phyloP scores from a whole-genome alignment of 2,888 invertebrate genomes.

The Resseliella maxima region DNA sequence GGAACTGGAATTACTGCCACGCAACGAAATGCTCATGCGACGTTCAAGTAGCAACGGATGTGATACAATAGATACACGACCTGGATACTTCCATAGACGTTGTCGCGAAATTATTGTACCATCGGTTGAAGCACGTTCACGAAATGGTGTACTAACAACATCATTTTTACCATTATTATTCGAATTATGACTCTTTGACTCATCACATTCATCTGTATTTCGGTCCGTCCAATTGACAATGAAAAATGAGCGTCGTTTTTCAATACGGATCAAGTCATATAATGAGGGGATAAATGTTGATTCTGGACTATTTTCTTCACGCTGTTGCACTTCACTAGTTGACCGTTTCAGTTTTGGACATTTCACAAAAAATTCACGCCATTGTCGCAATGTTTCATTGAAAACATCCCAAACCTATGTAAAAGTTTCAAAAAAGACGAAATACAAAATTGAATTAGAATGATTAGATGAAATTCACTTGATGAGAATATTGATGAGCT shows the following conservation, averaged over 20 bases:
- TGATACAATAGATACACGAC: slow-evolving; percentile 67
- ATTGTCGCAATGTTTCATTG: slow-evolving; percentile 78
- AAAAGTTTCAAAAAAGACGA: neutral
- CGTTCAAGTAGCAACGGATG: slow-evolving; percentile 72
- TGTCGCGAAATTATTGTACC: slow-evolving; percentile 73
- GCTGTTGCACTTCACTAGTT: slow-evolving; percentile 70
- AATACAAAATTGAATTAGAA: too few species aligned
- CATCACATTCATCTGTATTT: slow-evolving; percentile 56
- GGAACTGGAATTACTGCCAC: slow-evolving; percentile 67
- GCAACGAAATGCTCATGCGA: slow-evolving; percentile 83
- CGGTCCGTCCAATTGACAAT: slow-evolving; percentile 61
- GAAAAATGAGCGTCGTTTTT: slow-evolving; percentile 65
- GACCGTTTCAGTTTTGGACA: slow-evolving; percentile 74
- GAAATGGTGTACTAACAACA: slow-evolving; percentile 70
- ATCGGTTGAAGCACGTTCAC: slow-evolving; percentile 82
- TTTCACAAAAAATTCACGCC: slow-evolving; percentile 79
- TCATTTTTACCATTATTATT: neutral
- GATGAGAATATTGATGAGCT: too few species aligned
- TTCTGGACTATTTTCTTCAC: slow-evolving; percentile 70
- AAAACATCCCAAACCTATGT: slow-evolving; percentile 79
- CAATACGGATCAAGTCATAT: slow-evolving; percentile 63
- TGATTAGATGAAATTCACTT: too few species aligned
- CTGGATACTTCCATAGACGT: slow-evolving; percentile 72
- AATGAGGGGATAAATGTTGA: slow-evolving; percentile 67
- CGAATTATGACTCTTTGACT: slow-evolving; percentile 37